Conservation (phyloP, 2,888 invertebrate genomes). For the Hybos culiciformis region DNA sequence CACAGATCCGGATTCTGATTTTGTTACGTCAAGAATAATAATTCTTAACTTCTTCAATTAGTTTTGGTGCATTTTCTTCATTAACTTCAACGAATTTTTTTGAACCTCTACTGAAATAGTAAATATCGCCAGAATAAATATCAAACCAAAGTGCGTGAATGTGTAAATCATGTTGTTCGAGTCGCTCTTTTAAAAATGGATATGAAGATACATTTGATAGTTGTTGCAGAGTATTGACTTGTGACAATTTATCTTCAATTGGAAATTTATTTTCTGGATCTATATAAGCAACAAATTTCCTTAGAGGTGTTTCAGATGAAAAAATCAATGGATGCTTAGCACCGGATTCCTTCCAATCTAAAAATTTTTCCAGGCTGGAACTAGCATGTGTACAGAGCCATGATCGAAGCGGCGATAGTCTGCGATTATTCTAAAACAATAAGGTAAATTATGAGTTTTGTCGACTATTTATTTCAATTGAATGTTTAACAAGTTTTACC, state of each 20-base stretch:
- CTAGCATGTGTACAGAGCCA: conserved; percentile 84
- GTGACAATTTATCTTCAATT: conserved; percentile 84
- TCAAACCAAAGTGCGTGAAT: conserved; percentile 97
- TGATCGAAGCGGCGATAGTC: conserved; percentile 74
- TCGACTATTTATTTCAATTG: conserved; percentile 8
- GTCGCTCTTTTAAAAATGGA: conserved; percentile 69
- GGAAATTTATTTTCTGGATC: conserved; percentile 83
- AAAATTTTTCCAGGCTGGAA: conserved; percentile 69
- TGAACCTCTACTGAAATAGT: conserved; percentile 78
- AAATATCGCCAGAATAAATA: conserved; percentile 91
- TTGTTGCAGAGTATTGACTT: conserved; percentile 87
- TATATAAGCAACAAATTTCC: conserved; percentile 85
- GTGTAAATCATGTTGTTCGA: conserved; percentile 68
- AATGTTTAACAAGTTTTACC: conserved; percentile 36
- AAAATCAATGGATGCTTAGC: conserved; percentile 63
- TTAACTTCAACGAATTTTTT: conserved; percentile 78
- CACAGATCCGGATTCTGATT: no score
- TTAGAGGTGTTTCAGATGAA: conserved; percentile 71
- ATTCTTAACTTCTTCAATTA: conserved; percentile 61
- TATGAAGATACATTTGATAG: conserved; percentile 87
- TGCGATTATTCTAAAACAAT: conserved; percentile 45
- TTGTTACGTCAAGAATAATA: conserved; percentile 52
- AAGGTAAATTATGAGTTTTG: conserved; percentile 4
- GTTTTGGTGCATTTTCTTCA: conserved; percentile 59
- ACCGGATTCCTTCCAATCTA: conserved; percentile 46